Percentiles rank a stretch among this genome's conserved stretches.
Conservation (phyloP, 1,140 invertebrate species). For the fruit fly (Drosophila melanogaster) region Release_6_plus_ISO1_MT NT_037436.4:21252001-21252500, state of each 20-base stretch:
- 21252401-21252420: constrained; percentile 65
- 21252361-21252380: background rate
- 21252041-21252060: too few relatives aligned
- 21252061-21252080: background rate
- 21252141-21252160: constrained; percentile 1
- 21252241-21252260: constrained; percentile 75
- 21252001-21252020: too few relatives aligned
- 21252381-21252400: constrained; percentile 12
- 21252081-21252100: background rate
- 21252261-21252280: constrained; percentile 71
- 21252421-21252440: constrained; percentile 68
- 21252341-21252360: constrained; percentile 16
- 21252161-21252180: constrained; percentile 5
- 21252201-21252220: constrained; percentile 11
- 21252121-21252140: constrained; percentile 12
- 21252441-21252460: constrained; percentile 37
- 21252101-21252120: constrained; percentile 12
- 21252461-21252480: constrained; percentile 81
- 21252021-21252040: too few relatives aligned
- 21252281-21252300: constrained; percentile 36
- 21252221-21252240: constrained; percentile 74
- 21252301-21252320: background rate
- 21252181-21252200: background rate
- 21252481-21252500: constrained; percentile 82
- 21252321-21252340: constrained; percentile 7